Base-by-base conservation (phyloP, 2,113 vertebrate genomes). In the Cavia porcellus region DNA sequence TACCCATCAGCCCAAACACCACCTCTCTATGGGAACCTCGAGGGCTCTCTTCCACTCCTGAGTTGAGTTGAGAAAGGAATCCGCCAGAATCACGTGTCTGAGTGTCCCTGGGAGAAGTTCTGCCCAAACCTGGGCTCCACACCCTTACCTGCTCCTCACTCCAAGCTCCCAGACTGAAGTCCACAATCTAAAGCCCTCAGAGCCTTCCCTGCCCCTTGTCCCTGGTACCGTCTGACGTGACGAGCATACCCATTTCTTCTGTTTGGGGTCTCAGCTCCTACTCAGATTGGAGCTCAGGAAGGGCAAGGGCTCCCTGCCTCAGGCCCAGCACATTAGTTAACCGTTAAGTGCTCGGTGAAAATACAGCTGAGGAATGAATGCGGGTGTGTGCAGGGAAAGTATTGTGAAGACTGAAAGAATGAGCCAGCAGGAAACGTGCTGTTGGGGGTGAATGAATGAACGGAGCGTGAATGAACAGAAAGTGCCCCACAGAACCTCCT, bases 171-270 rank as follows among this genome's bases (percentile, higher is more conserved):
- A 22, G n/a, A 81, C 30, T 5, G 45, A 14, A 38, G 25, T 66
- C 22, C 17, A 8, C 0, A 0, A 4, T 8, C 7, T 2, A 24
- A 88, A 17, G 35, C 0, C 45, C 38, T 75, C 57, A 2, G 7
- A 17, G 0, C 35, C 62, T 61, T 25, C 57, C 11, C 42, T 8
- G 70, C 50, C 72, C 66, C 61, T 8, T 1, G 38, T 45, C 19
- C 30, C 0, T 4, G 1, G 14, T 20, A 1, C 52, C 45, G 0
- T 32, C 47, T 6, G 4, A 45, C 25, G 9, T 4, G 42, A 59
- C 19, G 15, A 28, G 3, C 20, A 22, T 11, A 22, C 2, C 19
- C 4, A 1, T 57, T 88, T 52, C 12, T 38, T 8, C 19, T 1
- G 3, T 62, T 45, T 8, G 14, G 42, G 55, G 28, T 45, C 5